Percentiles rank a stretch among this genome's conserved stretches.
These are phyloP conservation scores for Eubucco bourcierii DNA, from an alignment of 2,113 vertebrate species.

Conservation along the genomic window DNA sequence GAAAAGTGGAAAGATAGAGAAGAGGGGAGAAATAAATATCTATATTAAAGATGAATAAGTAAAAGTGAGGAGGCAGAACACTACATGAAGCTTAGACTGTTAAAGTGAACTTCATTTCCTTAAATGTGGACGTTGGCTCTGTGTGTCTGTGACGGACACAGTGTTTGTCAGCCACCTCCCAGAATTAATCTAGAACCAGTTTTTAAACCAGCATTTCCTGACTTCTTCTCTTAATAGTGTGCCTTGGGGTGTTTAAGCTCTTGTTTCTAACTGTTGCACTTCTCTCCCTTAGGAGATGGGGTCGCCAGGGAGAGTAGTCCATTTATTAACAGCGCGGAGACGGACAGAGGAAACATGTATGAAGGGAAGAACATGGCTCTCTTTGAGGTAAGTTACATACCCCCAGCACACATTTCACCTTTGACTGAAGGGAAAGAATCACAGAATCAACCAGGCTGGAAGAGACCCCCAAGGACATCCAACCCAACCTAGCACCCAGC, in stretches of 20 bases:
- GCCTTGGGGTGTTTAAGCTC: neutral
- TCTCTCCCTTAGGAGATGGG: conserved; percentile 83
- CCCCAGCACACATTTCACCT: neutral
- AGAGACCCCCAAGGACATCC: no score
- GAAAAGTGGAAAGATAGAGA: neutral
- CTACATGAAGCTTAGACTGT: neutral
- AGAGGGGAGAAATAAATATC: neutral
- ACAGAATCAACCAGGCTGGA: no score
- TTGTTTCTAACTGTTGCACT: neutral
- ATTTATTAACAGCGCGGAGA: conserved; percentile 83
- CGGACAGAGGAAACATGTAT: conserved; percentile 78
- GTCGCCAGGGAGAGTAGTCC: conserved; percentile 86
- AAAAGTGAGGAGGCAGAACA: neutral
- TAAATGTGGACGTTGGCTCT: neutral
- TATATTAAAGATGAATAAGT: neutral
- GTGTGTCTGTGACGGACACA: rapidly evolving
- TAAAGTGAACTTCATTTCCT: neutral
- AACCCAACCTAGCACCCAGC: no score
- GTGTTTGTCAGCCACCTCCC: neutral
- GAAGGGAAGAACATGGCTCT: conserved; percentile 97
- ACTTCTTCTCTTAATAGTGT: neutral
- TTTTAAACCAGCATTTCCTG: neutral
- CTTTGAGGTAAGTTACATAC: conserved; percentile 84
- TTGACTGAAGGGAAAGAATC: neutral
- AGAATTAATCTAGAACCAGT: neutral